Base-by-base conservation (phyloP, 1,140 invertebrate genomes). In the Camponotus floridanus region DNA sequence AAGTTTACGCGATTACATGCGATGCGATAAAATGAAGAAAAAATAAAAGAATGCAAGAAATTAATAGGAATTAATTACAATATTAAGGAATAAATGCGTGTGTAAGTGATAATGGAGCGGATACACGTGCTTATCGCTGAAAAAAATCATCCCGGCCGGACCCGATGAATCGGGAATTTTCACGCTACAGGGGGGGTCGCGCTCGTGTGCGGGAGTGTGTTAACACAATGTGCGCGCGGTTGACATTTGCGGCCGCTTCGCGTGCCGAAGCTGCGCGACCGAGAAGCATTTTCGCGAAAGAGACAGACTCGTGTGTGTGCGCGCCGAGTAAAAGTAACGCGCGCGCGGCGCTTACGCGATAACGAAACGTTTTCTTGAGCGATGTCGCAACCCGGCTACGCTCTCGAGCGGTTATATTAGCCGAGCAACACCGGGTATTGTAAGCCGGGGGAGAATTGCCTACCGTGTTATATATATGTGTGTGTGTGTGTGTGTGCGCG, bases 341-440 rank as follows among this genome's bases (percentile, higher is more conserved):
- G 26, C 26, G 26, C 45, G 59, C 62, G 80, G 33, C 48, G 88
- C 55, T 85, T 80, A 65, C 48, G 5, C 88, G 88, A 90, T 90
- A 90, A 90, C 86, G 85, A 85, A 90, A 84, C 64, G 76, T 89
- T 90, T 80, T 87, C 85, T 89, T 74, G 57, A 42, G 7, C 62
- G 88, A 74, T 87, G 85, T 90, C 61, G 79, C 85, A 90, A 90
- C 31, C 33, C 71, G 13, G 13, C 64, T 51, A 26, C 26, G 21
- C 51, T 57, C 79, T 73, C 67, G 51, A 31, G 68, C 33, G 9
- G 36, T 62, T 31, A 48, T 67, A 79, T 88, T 88, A 67, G 33
- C 55, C 64, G 71, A n/a, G 70, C 36, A 73, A n/a, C 76, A 51
- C 3, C 36, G 6, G 1, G 8, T n/a, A 70, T 57, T 73, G 79